Base-by-base conservation (phyloP, 1,140 invertebrate genomes). In the Planococcus citri region DNA sequence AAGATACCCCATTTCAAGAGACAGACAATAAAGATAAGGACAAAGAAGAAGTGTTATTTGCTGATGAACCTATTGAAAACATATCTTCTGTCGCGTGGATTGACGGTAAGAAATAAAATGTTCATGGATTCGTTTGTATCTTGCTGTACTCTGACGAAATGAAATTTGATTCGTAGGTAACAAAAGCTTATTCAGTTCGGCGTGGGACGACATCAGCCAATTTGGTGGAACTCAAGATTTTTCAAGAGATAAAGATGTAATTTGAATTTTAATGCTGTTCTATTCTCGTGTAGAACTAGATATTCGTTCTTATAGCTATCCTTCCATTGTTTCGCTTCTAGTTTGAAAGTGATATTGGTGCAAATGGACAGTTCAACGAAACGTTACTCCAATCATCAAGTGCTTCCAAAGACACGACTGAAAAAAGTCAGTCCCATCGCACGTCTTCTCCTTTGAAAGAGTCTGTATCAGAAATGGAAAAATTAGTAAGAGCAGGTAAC, bases 401-500 rank as follows among this genome's bases (percentile, higher is more conserved):
- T 14, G 17, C 41, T 17, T 14, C 41, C 17, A 51, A 51, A 3
- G 41, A 51, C 17, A 17, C 10, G 2, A 51, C 41, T n/a, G n/a
- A 14, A 2, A 51, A 51, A 51, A 17, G 17, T 51, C 41, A 6
- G 17, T 51, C 41, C 12, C 17, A 17, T 51, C 41, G n/a, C 2
- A 17, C 17, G 4, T 51, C 41, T 2, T 51, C 41, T 51, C 41
- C 41, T n/a, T 51, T 51, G n/a, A 51, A 51, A 51, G 41, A 51
- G 17, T 51, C 41, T 20, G 41, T 51, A n/a, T 51, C 41, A 51
- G 60, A 64, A 17, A 27, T 64, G 60, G 60, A 64, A 25, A 64
- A 64, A 27, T 27, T 64, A 25, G 60, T 64, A 4, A 24, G 60
- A 64, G 60, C 60, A 1, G 41, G 41, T 51, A 51, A 51, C n/a